phyloP scores from a whole-genome alignment of 2,113 vertebrate genomes.

The Cairina moschata region DNA sequence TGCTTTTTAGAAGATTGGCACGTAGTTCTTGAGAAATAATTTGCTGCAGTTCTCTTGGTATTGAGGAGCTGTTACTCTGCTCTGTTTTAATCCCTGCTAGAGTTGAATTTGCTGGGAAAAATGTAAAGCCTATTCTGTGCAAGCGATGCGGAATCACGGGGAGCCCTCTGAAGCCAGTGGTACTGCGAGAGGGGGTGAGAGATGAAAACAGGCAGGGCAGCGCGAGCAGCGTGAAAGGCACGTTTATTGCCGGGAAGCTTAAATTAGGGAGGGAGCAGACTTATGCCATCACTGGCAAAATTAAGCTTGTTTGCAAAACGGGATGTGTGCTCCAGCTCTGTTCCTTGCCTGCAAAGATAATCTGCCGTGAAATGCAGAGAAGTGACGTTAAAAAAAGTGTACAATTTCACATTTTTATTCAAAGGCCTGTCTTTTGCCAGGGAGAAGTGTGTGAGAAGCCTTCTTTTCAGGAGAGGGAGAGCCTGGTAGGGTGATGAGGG shows the following conservation, averaged over 20 bases:
- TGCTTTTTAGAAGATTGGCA: background rate
- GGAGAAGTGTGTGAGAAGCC: background rate
- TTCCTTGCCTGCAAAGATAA: background rate
- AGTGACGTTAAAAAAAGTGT: background rate
- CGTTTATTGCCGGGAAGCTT: slow-evolving; percentile 27
- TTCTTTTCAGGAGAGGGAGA: background rate
- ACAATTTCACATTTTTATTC: rapidly evolving
- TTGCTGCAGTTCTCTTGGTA: background rate
- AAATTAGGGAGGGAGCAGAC: background rate
- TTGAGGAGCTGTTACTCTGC: background rate
- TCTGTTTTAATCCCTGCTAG: slow-evolving; percentile 5
- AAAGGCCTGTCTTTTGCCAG: background rate
- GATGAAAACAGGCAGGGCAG: background rate
- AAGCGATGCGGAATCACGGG: background rate
- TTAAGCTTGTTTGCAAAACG: background rate
- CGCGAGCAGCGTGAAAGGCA: slow-evolving; percentile 35
- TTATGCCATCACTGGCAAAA: background rate
- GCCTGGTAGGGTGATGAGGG: background rate
- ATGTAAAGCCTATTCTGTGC: background rate
- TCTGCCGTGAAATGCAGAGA: slow-evolving; percentile 11
- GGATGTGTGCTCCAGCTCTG: background rate
- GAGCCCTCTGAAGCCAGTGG: background rate
- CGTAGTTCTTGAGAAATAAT: background rate
- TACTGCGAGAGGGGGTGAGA: background rate
- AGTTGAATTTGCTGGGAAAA: slow-evolving; percentile 22